These are phyloP conservation scores for Scalopus aquaticus DNA, from an alignment of 2,113 vertebrate species.

Conservation along the genomic window DNA sequence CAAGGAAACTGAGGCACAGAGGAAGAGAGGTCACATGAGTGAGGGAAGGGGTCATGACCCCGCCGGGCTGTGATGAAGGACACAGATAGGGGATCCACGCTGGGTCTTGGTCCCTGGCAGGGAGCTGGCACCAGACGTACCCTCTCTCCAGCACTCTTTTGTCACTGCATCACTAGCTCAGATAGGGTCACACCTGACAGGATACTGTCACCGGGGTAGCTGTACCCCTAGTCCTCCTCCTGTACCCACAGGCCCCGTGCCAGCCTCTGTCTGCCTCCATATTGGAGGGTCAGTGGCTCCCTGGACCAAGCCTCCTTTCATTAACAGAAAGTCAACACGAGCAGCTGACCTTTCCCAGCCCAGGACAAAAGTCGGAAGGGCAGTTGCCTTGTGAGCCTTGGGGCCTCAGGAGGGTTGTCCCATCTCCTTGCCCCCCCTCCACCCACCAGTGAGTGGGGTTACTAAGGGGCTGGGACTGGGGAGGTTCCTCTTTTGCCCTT, in stretches of 20 bases:
- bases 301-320: background rate
- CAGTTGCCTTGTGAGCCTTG: background rate
- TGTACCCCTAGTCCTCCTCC: background rate
- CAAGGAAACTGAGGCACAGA: background rate
- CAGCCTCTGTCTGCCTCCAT: background rate
- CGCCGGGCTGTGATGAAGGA: background rate
- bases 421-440: background rate
- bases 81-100: too few species aligned
- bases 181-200: background rate
- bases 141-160: background rate
- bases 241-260: too few species aligned
- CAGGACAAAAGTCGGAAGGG: constrained; percentile 15
- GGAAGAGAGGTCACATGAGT: background rate
- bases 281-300: background rate
- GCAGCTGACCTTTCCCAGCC: background rate
- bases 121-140: background rate
- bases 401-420: background rate
- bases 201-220: background rate
- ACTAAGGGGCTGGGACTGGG: background rate
- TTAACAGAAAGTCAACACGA: constrained; percentile 20
- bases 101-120: too few species aligned
- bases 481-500: background rate
- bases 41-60: background rate
- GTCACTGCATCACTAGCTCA: background rate
- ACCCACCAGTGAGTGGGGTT: fast-evolving